These are phyloP conservation scores for Conistra vaccinii DNA, from an alignment of 2,888 invertebrate genomes.

Conservation along the genomic window DNA sequence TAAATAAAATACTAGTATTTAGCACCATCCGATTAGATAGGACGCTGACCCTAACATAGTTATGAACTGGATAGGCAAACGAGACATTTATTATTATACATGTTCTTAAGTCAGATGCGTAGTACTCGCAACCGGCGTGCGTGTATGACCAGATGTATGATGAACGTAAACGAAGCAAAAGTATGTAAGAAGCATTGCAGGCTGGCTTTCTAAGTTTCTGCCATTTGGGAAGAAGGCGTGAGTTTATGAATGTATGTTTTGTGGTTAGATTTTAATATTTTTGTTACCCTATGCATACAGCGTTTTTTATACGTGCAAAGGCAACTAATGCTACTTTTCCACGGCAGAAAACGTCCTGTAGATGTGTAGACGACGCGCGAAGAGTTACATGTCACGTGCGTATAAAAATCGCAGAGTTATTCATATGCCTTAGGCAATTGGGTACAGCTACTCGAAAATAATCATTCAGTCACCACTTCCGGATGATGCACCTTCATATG, in stretches of 20 bases:
- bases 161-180: too few species aligned
- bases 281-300: too few species aligned
- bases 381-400: background rate
- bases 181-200: too few species aligned
- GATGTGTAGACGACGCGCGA: background rate
- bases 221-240: too few species aligned
- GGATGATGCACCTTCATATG: conserved; percentile 80
- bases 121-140: too few species aligned
- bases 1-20: background rate
- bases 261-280: too few species aligned
- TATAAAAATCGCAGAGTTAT: background rate
- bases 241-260: too few species aligned
- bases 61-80: background rate
- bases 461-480: conserved; percentile 56
- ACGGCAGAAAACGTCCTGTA: background rate
- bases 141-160: too few species aligned
- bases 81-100: too few species aligned
- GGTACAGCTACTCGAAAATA: background rate
- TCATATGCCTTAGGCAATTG: background rate
- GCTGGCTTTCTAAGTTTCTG: too few species aligned
- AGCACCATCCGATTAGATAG: background rate
- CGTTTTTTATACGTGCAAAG: too few species aligned
- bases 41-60: background rate
- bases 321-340: background rate
- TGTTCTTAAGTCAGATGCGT: too few species aligned